Percentiles rank a stretch among this genome's conserved stretches.
phyloP scores from a whole-genome alignment of 2,888 invertebrate genomes.

The Acanthosepion pharaonis region DNA sequence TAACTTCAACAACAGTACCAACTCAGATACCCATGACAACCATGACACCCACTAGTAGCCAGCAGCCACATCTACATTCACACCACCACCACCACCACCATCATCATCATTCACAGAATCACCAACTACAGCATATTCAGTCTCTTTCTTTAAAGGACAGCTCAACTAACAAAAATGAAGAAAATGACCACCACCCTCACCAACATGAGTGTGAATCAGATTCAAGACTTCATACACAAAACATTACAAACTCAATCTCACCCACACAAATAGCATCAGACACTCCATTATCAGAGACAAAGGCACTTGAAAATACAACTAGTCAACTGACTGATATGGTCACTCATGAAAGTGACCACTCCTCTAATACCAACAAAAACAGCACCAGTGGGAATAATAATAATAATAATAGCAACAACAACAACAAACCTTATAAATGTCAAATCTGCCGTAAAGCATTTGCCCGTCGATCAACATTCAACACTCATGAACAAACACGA shows the following conservation, averaged over 20 bases:
- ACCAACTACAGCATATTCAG: neutral
- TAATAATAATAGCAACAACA: neutral
- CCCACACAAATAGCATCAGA: neutral
- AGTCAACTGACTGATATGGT: neutral
- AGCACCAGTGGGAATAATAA: too few relatives aligned
- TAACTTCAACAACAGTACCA: neutral
- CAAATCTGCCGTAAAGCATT: constrained; percentile 37
- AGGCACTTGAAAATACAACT: neutral
- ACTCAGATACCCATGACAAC: neutral
- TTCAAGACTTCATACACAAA: neutral
- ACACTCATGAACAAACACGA: neutral
- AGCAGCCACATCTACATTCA: constrained; percentile 33
- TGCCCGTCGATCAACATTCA: neutral
- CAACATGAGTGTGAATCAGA: neutral
- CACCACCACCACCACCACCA: constrained; percentile 8
- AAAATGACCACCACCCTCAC: neutral
- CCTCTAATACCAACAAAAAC: neutral
- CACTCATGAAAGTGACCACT: neutral
- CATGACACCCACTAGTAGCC: neutral
- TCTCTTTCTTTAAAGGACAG: neutral
- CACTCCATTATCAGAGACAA: neutral
- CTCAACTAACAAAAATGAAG: neutral
- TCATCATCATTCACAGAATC: neutral
- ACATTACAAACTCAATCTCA: neutral
- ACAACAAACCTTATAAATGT: constrained; percentile 15